Evolutionary conservation across 1,140 invertebrate species (phyloP).

Genomic region (Hyles vespertilio): DNA sequence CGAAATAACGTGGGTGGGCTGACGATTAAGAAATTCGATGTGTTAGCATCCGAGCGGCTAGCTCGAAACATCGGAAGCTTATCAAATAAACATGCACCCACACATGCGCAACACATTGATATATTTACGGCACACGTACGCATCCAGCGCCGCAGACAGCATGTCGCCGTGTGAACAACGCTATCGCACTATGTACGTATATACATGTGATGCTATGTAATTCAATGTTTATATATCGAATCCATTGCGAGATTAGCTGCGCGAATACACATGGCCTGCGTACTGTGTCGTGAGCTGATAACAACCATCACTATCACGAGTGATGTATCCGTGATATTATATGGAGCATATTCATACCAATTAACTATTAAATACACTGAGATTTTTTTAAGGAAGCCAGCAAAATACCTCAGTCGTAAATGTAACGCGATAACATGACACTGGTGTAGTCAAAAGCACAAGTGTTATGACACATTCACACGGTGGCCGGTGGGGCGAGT

Average conservation of each 20-base stretch:
- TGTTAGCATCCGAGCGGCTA: slow-evolving; percentile 64
- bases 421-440: slow-evolving; percentile 60
- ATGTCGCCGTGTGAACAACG: slow-evolving; percentile 69
- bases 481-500: slow-evolving; percentile 60
- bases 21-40: slow-evolving; percentile 52
- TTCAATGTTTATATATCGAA: slow-evolving; percentile 58
- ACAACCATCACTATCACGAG: too few relatives aligned
- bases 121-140: slow-evolving; percentile 59
- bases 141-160: slow-evolving; percentile 62
- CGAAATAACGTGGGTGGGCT: slow-evolving; percentile 45
- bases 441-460: slow-evolving; percentile 49
- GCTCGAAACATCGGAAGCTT: slow-evolving; percentile 69
- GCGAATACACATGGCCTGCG: slow-evolving; percentile 22
- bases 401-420: slow-evolving; percentile 46
- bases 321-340: too few relatives aligned
- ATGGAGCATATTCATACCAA: slow-evolving; percentile 14
- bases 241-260: slow-evolving; percentile 47
- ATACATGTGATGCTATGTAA: slow-evolving; percentile 57
- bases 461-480: slow-evolving; percentile 64
- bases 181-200: slow-evolving; percentile 64
- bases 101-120: slow-evolving; percentile 46
- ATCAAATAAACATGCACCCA: slow-evolving; percentile 66
- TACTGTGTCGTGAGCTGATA: too few relatives aligned
- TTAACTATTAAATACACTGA: slow-evolving; percentile 19
- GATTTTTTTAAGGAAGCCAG: slow-evolving; percentile 48